Evolutionary conservation across 2,113 vertebrate genomes (phyloP).

Genomic region (Melanerpes aurifrons): DNA sequence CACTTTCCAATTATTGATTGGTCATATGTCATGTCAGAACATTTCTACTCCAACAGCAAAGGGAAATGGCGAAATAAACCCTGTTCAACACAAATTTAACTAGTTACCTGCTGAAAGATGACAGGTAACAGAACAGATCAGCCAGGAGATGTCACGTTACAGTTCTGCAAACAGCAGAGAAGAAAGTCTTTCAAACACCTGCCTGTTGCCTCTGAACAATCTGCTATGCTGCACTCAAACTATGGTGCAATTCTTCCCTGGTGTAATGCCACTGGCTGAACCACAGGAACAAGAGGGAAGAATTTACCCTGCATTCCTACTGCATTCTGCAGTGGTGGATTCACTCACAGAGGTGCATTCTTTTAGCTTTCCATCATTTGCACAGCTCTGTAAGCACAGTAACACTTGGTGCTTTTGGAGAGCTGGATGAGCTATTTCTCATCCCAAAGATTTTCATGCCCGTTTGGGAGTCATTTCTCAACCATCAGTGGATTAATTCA

Average conservation of each 20-base stretch:
- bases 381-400: neutral
- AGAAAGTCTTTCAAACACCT: neutral
- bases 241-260: rapidly evolving
- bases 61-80: conserved; percentile 23
- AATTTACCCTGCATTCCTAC: neutral
- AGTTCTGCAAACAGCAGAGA: neutral
- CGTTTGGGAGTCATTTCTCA: neutral
- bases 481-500: neutral
- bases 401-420: neutral
- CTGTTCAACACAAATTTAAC: conserved; percentile 12
- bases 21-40: conserved; percentile 19
- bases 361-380: neutral
- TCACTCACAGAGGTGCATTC: neutral
- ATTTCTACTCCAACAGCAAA: conserved; percentile 37
- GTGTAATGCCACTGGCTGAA: neutral
- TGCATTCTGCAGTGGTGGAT: neutral
- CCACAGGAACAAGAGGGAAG: neutral
- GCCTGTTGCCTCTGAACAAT: neutral
- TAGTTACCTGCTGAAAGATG: neutral
- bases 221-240: neutral
- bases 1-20: neutral
- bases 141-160: neutral
- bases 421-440: neutral
- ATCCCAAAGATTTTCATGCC: neutral
- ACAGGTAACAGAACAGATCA: neutral